Conservation (phyloP, 2,113 vertebrate genomes). For the Crotalus tigris region DNA sequence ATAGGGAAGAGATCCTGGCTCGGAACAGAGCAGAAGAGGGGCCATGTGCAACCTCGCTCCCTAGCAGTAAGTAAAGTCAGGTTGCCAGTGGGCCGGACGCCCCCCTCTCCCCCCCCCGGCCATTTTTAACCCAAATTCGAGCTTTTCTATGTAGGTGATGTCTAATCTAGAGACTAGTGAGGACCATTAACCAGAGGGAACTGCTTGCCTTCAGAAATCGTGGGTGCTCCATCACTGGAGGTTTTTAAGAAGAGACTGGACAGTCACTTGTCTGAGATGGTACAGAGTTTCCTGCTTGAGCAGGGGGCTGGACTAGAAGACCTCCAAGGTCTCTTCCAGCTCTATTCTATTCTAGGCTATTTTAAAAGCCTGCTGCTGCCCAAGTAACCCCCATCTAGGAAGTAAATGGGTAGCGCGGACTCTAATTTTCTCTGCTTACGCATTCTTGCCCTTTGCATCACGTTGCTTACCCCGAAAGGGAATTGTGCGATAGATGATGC, state of each 20-base stretch:
- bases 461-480: not conserved
- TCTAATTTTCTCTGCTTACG: not conserved
- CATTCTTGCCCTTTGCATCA: not conserved
- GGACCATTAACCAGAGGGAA: too few species aligned
- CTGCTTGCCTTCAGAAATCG: too few species aligned
- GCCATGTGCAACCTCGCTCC: not conserved
- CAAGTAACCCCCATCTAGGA: not conserved
- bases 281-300: too few species aligned
- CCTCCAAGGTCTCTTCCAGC: too few species aligned
- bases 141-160: not conserved
- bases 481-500: not conserved
- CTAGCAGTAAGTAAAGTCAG: not conserved
- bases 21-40: too few species aligned
- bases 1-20: too few species aligned
- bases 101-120: not conserved
- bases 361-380: not conserved
- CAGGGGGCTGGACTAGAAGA: too few species aligned
- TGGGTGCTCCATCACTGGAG: too few species aligned
- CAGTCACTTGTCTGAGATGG: too few species aligned
- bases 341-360: not conserved
- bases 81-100: not conserved
- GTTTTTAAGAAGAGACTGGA: too few species aligned
- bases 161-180: not conserved
- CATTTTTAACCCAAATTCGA: not conserved
- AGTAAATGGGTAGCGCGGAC: accelerated